Evolutionary conservation across 2,113 vertebrate species (phyloP), one percentile per base, ranked within the genome.

Genomic region (Coptodon bakossiorum): DNA sequence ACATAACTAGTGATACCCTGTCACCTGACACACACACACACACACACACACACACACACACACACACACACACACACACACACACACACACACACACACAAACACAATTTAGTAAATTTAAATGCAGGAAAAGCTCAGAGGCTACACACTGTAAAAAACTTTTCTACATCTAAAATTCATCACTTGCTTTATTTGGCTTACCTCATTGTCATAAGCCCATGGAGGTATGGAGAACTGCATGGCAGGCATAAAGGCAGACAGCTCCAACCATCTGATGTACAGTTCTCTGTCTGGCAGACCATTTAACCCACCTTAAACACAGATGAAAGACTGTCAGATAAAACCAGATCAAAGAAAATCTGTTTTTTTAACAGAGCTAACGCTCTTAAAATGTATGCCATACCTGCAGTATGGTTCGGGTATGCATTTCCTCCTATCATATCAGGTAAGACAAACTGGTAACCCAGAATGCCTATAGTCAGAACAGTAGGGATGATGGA

Each of bases 171-270:
- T 31, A 48, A 56, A 11, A 80, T 12, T 45, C 10, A 59, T 50
- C 4, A 2, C 48, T 38, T 16, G 16, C 24, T 61, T 59, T 9
- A 17, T 12, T 81, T 52, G 29, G 27, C 89, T 93, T 71, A 96
- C 95, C 85, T 98, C 97, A 3, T 94, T 91, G 68, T 98, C 98
- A 0, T 98, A 99, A 10, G 95, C 95, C 98, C 99, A 99, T 1
- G 99, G 99, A 0, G 98, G 99, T 45, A 99, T 96, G 10, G 99
- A 98, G 89, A 99, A 99, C 95, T 99, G 97, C 99, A 99, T 98
- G 54, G 98, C 97, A 1, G 98, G 98, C 98, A 99, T 98, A 95
- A 99, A 99, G 22, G 99, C 98, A 0, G 98, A 98, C 63, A 99
- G 95, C 93, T 99, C 98, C 92, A 99, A 94, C 98, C 98, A 99